phyloP scores from a whole-genome alignment of 2,888 invertebrate species.

The Celastrina argiolus region DNA sequence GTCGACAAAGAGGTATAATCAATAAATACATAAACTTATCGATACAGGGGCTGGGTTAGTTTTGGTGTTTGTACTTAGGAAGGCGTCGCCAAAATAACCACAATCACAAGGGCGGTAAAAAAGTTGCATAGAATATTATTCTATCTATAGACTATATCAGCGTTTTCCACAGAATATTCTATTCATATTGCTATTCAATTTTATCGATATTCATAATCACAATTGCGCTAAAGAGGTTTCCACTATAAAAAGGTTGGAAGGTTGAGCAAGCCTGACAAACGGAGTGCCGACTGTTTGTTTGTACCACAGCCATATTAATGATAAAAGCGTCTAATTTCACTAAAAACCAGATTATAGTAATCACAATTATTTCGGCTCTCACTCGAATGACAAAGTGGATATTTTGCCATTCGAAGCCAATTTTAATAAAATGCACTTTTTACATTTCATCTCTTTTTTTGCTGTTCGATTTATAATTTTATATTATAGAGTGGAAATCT shows the following conservation, averaged over 20 bases:
- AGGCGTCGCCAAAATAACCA: no score
- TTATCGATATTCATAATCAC: neutral
- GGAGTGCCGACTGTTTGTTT: constrained; percentile 17
- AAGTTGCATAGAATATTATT: no score
- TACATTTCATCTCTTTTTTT: constrained; percentile 19
- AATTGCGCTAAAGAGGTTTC: neutral
- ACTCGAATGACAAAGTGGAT: neutral
- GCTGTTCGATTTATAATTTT: no score
- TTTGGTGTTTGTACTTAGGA: no score
- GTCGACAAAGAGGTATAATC: no score
- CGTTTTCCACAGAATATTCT: neutral
- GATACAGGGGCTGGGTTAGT: no score
- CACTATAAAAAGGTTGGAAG: constrained; percentile 12
- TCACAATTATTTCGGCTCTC: neutral
- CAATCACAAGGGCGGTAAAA: no score
- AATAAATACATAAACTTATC: no score
- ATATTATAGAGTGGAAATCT: no score
- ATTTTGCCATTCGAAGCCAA: neutral
- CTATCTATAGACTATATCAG: no score
- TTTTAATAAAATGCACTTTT: constrained; percentile 22
- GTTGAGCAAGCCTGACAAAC: neutral
- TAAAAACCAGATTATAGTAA: neutral
- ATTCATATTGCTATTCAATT: neutral
- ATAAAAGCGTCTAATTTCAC: constrained; percentile 7
- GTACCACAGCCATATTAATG: constrained; percentile 2